These are phyloP conservation scores for Nibea albiflora DNA, from an alignment of 2,113 vertebrate genomes.

Conservation along the genomic window DNA sequence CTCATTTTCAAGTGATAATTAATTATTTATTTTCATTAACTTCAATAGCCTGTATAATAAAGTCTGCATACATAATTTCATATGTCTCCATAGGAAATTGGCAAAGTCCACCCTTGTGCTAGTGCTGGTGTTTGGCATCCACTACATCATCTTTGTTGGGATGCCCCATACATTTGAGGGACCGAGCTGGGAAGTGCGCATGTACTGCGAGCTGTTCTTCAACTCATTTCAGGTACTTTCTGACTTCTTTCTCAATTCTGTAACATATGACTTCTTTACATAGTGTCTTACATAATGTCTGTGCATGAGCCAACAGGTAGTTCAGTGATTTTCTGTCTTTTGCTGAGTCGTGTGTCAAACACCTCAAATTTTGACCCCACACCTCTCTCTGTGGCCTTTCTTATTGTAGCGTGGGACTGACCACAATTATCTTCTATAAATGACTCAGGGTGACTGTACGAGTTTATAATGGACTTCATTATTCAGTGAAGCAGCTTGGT, in stretches of 20 bases:
- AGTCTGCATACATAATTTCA: background rate
- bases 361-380: too few relatives aligned
- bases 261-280: background rate
- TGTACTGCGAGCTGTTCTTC: conserved; percentile 95
- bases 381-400: background rate
- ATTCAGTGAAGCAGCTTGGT: conserved; percentile 6
- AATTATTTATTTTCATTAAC: too few relatives aligned
- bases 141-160: conserved; percentile 91
- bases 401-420: background rate
- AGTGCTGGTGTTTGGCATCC: conserved; percentile 91
- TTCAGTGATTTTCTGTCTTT: background rate
- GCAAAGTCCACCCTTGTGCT: conserved; percentile 92
- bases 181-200: conserved; percentile 89
- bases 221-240: conserved; percentile 91
- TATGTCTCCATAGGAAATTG: conserved; percentile 84
- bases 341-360: too few relatives aligned
- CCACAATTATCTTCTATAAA: background rate
- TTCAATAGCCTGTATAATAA: too few relatives aligned
- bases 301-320: too few relatives aligned
- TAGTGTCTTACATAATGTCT: too few relatives aligned
- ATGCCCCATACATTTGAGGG: conserved; percentile 89
- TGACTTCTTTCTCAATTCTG: background rate
- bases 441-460: background rate
- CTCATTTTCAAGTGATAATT: too few relatives aligned
- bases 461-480: conserved; percentile 13